A percentile compares a stretch with the other conserved stretches of the same genome.
Conservation (phyloP, 2,797 vertebrate genomes). For the Leucoraja ocellata region DNA sequence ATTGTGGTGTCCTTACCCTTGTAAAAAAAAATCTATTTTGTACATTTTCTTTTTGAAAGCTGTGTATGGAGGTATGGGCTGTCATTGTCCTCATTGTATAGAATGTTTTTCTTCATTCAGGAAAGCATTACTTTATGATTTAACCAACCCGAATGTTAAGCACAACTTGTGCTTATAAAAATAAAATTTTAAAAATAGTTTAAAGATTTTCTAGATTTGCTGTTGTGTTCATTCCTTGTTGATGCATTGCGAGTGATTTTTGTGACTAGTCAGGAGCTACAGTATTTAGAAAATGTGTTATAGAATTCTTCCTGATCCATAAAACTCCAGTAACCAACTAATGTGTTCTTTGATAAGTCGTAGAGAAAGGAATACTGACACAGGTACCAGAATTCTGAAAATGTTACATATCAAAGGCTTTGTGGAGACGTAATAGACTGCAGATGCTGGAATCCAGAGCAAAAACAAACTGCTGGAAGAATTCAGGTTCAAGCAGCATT, state of each 20-base stretch:
- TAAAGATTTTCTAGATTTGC: slow-evolving; percentile 25
- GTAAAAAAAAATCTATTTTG: slow-evolving; percentile 76
- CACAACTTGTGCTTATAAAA: slow-evolving; percentile 71
- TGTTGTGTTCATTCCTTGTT: not conserved
- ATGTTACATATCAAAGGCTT: too few relatives aligned
- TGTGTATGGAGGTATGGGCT: slow-evolving; percentile 67
- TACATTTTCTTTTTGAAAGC: slow-evolving; percentile 71
- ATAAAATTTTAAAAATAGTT: slow-evolving; percentile 59
- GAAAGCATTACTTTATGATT: slow-evolving; percentile 74
- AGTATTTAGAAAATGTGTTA: too few relatives aligned
- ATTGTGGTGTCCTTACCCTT: slow-evolving; percentile 57
- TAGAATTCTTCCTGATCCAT: too few relatives aligned
- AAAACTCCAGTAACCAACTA: not conserved
- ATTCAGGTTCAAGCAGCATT: too few relatives aligned
- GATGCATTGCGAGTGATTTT: too few relatives aligned
- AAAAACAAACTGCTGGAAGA: too few relatives aligned
- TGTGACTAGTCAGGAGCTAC: too few relatives aligned
- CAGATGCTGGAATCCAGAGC: too few relatives aligned
- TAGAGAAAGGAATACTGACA: not conserved
- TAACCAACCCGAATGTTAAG: slow-evolving; percentile 66
- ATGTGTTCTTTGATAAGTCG: not conserved
- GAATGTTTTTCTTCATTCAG: slow-evolving; percentile 69
- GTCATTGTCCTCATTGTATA: slow-evolving; percentile 74
- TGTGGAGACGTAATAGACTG: too few relatives aligned
- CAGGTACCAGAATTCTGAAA: not conserved